A percentile compares a stretch with the other conserved stretches of the same genome.
Evolutionary conservation across 2,113 vertebrate species (phyloP).

Genomic region (Boulengeromyrus knoepffleri): DNA sequence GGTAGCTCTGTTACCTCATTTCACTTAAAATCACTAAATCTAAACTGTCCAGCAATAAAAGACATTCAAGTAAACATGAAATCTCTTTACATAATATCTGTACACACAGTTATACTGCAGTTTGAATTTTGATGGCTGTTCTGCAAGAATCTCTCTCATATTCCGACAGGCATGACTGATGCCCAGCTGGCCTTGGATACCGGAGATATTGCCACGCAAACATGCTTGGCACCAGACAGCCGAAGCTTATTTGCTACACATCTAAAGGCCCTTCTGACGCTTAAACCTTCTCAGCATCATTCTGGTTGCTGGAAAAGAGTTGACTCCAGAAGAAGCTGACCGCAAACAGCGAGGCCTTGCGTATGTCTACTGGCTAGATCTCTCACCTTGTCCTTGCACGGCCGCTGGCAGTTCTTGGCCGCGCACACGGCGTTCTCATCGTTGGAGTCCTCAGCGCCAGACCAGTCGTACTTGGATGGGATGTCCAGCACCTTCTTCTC

Average conservation of each 20-base stretch:
- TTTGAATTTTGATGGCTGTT: background rate
- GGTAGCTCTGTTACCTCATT: background rate
- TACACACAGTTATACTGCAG: background rate
- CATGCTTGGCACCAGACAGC: background rate
- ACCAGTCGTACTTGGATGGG: conserved; percentile 97
- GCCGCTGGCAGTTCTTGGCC: conserved; percentile 88
- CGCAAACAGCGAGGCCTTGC: background rate
- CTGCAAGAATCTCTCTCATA: background rate
- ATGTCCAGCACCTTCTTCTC: conserved; percentile 95
- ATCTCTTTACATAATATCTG: background rate
- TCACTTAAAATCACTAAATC: background rate
- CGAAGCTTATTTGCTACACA: background rate
- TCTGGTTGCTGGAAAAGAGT: background rate
- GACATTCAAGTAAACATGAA: background rate
- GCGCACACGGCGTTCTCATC: conserved; percentile 96
- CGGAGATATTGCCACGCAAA: background rate
- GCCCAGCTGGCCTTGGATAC: background rate
- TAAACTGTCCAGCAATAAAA: background rate
- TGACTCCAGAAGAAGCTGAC: background rate
- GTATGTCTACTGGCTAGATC: background rate
- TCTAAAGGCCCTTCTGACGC: background rate
- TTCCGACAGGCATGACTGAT: background rate
- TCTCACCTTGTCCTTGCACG: conserved; percentile 96
- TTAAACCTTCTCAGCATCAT: background rate
- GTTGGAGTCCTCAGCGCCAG: conserved; percentile 91